These are phyloP conservation scores for Hypomecis atomaria DNA, from an alignment of 2,888 invertebrate species.

Conservation along the genomic window DNA sequence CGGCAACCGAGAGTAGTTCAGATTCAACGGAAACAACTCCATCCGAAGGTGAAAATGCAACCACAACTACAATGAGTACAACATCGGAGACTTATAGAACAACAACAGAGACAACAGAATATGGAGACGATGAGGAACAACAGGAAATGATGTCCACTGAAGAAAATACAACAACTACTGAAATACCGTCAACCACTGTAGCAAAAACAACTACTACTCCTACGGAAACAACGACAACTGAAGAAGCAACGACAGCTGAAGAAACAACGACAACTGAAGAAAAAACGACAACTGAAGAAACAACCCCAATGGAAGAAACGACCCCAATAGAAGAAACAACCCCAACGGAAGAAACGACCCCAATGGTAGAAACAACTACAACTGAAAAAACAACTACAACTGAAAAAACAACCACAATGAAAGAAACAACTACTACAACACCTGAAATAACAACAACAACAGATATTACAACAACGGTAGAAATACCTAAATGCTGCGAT, in stretches of 20 bases:
- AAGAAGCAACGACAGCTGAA: constrained; percentile 1
- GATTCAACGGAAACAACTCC: not conserved
- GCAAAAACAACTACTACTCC: not conserved
- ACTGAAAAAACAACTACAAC: not conserved
- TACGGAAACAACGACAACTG: not conserved
- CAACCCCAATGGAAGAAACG: not conserved
- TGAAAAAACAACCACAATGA: constrained; percentile 2
- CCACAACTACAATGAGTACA: not conserved
- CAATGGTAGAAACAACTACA: not conserved
- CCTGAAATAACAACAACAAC: not conserved
- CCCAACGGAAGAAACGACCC: not conserved
- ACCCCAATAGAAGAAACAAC: not conserved
- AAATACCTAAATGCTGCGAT: not conserved
- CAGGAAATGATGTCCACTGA: not conserved
- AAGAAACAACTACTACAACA: not conserved
- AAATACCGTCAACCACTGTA: not conserved
- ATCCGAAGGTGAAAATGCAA: too few relatives aligned
- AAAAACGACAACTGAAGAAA: not conserved
- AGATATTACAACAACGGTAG: constrained; percentile 4
- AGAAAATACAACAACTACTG: not conserved
- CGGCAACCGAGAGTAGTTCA: too few relatives aligned
- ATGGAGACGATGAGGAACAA: not conserved
- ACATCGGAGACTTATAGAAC: not conserved
- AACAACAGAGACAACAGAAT: not conserved
- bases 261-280: constrained; percentile 1